phyloP scores from a whole-genome alignment of 1,140 invertebrate genomes.

The Ditylenchus dipsaci region DNA sequence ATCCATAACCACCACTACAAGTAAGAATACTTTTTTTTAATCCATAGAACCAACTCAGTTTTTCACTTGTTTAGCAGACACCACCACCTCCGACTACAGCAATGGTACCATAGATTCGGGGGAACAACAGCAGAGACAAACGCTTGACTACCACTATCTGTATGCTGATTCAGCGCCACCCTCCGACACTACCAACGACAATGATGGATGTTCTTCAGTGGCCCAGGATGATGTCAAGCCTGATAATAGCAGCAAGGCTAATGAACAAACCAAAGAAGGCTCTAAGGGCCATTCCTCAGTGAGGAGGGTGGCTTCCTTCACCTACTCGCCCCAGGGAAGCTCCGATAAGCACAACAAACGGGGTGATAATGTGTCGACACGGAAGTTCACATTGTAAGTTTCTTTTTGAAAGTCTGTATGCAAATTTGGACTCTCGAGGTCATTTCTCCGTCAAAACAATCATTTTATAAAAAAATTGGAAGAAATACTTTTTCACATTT shows the following conservation, averaged over 20 bases:
- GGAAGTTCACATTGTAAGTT: constrained; percentile 18
- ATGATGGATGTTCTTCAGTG: too few relatives aligned
- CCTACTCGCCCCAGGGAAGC: constrained; percentile 15
- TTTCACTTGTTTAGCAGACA: constrained; percentile 23
- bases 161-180: constrained; percentile 1
- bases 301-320: constrained; percentile 26
- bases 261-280: too few relatives aligned
- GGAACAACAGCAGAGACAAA: not conserved
- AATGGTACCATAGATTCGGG: not conserved
- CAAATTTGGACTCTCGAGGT: too few relatives aligned
- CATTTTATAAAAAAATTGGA: too few relatives aligned
- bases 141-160: not conserved
- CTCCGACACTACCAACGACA: not conserved
- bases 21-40: constrained; percentile 5
- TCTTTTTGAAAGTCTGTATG: too few relatives aligned
- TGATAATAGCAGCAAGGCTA: too few relatives aligned
- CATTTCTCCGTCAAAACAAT: too few relatives aligned
- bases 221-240: too few relatives aligned
- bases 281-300: not conserved
- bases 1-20: constrained; percentile 17
- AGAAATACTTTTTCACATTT: too few relatives aligned
- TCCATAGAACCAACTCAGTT: too few relatives aligned
- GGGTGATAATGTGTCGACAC: not conserved
- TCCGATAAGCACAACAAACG: constrained; percentile 5
- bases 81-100: constrained; percentile 30